A percentile compares a stretch with the other conserved stretches of the same genome.
Evolutionary conservation across 1,140 invertebrate genomes (phyloP).

Genomic region (Neuroterus valhalla): DNA sequence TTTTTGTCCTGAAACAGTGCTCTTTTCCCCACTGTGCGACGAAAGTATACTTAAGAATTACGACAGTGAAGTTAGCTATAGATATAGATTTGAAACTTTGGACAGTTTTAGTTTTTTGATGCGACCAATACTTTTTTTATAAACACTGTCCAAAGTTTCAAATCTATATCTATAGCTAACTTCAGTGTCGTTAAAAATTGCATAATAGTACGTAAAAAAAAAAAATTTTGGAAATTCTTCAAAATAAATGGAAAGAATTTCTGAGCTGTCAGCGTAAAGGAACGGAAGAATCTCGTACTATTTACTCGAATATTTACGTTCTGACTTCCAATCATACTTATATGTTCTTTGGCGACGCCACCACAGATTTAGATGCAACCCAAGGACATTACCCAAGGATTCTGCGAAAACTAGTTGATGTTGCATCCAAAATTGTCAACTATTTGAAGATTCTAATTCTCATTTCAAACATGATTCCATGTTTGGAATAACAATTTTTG

Average conservation of each 20-base stretch:
- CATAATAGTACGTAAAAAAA: not conserved
- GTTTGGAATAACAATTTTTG: too few species aligned
- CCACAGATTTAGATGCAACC: not conserved
- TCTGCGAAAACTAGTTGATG: not conserved
- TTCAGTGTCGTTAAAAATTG: too few species aligned
- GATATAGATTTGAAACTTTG: too few species aligned
- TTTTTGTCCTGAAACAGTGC: too few species aligned
- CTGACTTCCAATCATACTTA: slow-evolving; percentile 3
- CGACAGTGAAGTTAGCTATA: too few species aligned
- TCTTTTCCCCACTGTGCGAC: not conserved
- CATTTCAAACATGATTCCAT: too few species aligned
- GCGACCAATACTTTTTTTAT: too few species aligned
- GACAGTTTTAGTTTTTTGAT: too few species aligned
- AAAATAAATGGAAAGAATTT: not conserved
- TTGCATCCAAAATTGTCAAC: not conserved
- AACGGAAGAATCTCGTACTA: not conserved
- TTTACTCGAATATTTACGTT: not conserved
- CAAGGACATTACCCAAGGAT: slow-evolving; percentile 13
- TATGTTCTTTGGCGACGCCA: not conserved
- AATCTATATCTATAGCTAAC: too few species aligned
- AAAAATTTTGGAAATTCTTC: not conserved
- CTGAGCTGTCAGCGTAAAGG: not conserved
- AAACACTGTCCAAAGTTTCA: too few species aligned
- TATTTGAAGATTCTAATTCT: not conserved
- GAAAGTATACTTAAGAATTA: not conserved